These are phyloP conservation scores for Subacronicta megacephala DNA, from an alignment of 2,888 invertebrate genomes.

Conservation along the genomic window DNA sequence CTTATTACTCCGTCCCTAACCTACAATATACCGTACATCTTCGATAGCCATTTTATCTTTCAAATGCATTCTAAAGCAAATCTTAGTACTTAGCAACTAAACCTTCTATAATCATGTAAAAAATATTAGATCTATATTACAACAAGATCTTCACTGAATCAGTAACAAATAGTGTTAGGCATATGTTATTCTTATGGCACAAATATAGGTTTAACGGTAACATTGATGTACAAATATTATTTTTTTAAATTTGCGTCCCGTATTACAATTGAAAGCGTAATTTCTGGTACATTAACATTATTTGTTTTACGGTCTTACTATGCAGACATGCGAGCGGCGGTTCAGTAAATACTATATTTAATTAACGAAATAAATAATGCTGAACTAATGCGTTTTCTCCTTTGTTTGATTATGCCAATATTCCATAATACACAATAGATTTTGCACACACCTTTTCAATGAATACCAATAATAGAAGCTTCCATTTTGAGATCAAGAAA, in stretches of 20 bases:
- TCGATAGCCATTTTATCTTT: slow-evolving; percentile 24
- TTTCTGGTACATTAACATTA: slow-evolving; percentile 35
- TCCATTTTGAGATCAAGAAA: slow-evolving; percentile 52
- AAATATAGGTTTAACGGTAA: slow-evolving; percentile 54
- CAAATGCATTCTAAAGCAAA: slow-evolving; percentile 53
- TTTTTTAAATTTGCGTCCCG: slow-evolving; percentile 49
- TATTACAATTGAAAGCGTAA: slow-evolving; percentile 44
- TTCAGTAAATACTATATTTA: slow-evolving; percentile 4
- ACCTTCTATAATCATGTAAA: slow-evolving; percentile 42
- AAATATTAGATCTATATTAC: slow-evolving; percentile 31
- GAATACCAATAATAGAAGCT: slow-evolving; percentile 44
- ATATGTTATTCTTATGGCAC: slow-evolving; percentile 53
- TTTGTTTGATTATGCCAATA: slow-evolving; percentile 40
- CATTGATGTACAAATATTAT: slow-evolving; percentile 52
- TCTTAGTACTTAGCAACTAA: slow-evolving; percentile 53
- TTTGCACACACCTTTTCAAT: slow-evolving; percentile 13
- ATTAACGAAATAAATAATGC: slow-evolving; percentile 11
- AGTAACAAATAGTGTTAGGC: slow-evolving; percentile 37
- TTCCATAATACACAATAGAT: slow-evolving; percentile 28
- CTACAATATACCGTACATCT: slow-evolving; percentile 40
- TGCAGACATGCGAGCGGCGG: slow-evolving; percentile 7
- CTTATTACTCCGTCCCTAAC: slow-evolving; percentile 37
- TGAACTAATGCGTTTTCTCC: slow-evolving; percentile 21
- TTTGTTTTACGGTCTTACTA: slow-evolving; percentile 15
- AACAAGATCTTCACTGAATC: slow-evolving; percentile 34